These are phyloP conservation scores for Drosophila sulfurigaster DNA, from an alignment of 1,140 invertebrate species.

Conservation along the genomic window DNA sequence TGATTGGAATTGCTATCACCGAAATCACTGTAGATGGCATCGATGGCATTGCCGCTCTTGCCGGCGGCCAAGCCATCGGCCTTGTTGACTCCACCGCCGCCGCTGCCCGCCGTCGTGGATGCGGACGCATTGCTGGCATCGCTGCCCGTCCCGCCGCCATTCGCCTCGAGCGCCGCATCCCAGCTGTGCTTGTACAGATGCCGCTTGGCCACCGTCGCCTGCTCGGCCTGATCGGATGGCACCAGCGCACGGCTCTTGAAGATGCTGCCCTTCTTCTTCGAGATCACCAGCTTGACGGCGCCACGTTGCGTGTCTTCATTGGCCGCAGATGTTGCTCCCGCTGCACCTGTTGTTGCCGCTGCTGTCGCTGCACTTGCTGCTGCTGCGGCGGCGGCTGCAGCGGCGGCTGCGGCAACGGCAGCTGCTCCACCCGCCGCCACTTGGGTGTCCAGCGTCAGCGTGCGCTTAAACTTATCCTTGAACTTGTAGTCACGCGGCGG, in stretches of 20 bases:
- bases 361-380: conserved; percentile 66
- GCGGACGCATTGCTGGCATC: conserved; percentile 74
- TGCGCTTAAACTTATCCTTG: conserved; percentile 83
- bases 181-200: conserved; percentile 95
- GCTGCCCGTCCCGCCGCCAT: conserved; percentile 69
- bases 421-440: conserved; percentile 46
- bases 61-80: conserved; percentile 40
- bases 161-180: conserved; percentile 88
- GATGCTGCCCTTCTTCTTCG: conserved; percentile 94
- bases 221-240: conserved; percentile 87
- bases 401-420: conserved; percentile 33
- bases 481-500: conserved; percentile 78
- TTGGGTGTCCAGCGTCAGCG: conserved; percentile 72
- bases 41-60: conserved; percentile 49
- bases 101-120: conserved; percentile 37
- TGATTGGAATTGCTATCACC: conserved; percentile 59
- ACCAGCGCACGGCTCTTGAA: conserved; percentile 93
- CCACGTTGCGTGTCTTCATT: conserved; percentile 66
- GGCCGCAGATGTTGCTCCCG: conserved; percentile 59
- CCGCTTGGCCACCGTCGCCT: conserved; percentile 90
- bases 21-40: conserved; percentile 76
- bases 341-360: conserved; percentile 78
- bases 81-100: conserved; percentile 28
- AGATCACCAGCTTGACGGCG: conserved; percentile 88
- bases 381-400: conserved; percentile 37